Evolutionary conservation across 92 coral and sea anemone genomes (phyloP).

Genomic region (Phenganax subtilis): DNA sequence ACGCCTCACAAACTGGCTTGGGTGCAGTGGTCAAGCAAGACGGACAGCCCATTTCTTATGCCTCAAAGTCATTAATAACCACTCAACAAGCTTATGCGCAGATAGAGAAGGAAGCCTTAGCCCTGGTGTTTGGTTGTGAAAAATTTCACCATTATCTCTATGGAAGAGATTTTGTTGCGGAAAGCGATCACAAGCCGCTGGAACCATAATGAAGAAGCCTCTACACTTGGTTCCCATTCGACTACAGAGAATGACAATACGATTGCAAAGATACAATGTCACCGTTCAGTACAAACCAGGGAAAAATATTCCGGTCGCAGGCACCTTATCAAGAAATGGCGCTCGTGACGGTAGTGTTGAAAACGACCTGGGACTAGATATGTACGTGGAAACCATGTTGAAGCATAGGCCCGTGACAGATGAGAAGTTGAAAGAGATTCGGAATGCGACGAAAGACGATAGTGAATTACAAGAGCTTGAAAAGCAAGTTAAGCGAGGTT

Average conservation of each 20-base stretch:
- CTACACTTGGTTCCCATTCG: conserved; percentile 37
- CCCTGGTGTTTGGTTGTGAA: conserved; percentile 42
- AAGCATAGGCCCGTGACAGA: conserved; percentile 35
- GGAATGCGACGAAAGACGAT: no score
- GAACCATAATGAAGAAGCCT: neutral
- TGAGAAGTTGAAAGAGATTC: conserved; percentile 46
- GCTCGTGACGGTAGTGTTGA: no score
- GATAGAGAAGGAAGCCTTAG: conserved; percentile 32
- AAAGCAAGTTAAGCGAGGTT: no score
- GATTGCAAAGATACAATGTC: conserved; percentile 45
- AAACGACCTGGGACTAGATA: no score
- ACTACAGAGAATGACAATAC: conserved; percentile 45
- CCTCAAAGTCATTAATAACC: conserved; percentile 40
- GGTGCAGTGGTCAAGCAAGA: conserved; percentile 1
- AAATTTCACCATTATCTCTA: conserved; percentile 49
- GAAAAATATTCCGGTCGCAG: conserved; percentile 46
- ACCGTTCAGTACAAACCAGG: conserved; percentile 44
- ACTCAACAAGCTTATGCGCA: conserved; percentile 52
- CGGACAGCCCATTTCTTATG: conserved; percentile 26
- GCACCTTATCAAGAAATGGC: neutral
- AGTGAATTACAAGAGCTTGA: no score
- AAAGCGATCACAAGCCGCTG: conserved; percentile 38
- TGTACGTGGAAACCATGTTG: no score
- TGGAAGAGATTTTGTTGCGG: conserved; percentile 41
- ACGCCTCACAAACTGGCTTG: neutral